phyloP scores from a whole-genome alignment of 1,140 invertebrate genomes.

The Planococcus citri region DNA sequence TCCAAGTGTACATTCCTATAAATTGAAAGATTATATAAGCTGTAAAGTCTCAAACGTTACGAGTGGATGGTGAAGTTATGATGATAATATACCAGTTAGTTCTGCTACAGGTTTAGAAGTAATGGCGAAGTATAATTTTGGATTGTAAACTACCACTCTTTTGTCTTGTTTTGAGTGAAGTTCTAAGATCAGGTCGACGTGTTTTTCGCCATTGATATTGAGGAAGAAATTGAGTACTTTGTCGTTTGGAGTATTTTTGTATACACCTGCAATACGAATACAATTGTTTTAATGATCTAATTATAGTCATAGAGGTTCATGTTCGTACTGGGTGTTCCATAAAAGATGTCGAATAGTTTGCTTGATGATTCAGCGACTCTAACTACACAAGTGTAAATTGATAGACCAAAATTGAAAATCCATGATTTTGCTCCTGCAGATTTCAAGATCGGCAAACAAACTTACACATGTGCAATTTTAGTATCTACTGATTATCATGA shows the following conservation, averaged over 20 bases:
- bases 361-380: too few relatives aligned
- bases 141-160: conserved; percentile 49
- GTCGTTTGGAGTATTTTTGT: conserved; percentile 48
- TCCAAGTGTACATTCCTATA: conserved; percentile 39
- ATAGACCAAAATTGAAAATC: too few relatives aligned
- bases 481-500: too few relatives aligned
- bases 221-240: conserved; percentile 49
- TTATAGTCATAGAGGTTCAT: neutral
- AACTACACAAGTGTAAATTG: too few relatives aligned
- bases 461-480: too few relatives aligned
- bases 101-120: conserved; percentile 51
- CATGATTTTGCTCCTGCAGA: too few relatives aligned
- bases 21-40: conserved; percentile 26
- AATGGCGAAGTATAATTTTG: conserved; percentile 48
- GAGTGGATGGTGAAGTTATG: neutral
- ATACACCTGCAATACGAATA: conserved; percentile 39
- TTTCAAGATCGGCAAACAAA: too few relatives aligned
- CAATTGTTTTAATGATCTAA: neutral
- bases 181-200: conserved; percentile 47
- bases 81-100: conserved; percentile 41
- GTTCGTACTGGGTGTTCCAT: too few relatives aligned
- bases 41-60: conserved; percentile 29
- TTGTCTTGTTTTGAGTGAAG: conserved; percentile 39
- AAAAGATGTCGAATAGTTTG: too few relatives aligned
- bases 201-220: conserved; percentile 53